Percentiles rank a stretch among this genome's conserved stretches.
Evolutionary conservation across 2,113 vertebrate species (phyloP).

Genomic region (Nycticebus coucang): DNA sequence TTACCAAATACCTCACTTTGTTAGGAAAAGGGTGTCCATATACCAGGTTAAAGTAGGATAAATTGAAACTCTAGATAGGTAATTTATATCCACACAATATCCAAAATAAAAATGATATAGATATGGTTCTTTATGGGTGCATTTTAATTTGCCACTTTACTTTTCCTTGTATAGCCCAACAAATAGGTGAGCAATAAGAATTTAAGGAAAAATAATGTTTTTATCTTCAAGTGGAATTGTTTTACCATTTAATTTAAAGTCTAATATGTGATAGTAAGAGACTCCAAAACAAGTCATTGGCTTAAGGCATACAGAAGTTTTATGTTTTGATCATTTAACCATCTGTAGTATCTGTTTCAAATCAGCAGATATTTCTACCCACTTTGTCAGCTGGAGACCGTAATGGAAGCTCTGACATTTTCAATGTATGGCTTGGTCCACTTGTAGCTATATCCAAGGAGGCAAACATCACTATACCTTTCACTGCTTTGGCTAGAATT

Average conservation of each 20-base stretch:
- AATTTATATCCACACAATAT: not conserved
- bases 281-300: not conserved
- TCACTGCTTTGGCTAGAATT: not conserved
- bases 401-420: not conserved
- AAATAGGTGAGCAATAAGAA: not conserved
- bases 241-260: constrained; percentile 21
- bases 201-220: not conserved
- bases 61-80: not conserved
- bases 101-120: not conserved
- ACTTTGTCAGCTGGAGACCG: not conserved
- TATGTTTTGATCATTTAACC: not conserved
- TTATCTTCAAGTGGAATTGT: not conserved
- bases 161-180: not conserved
- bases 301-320: not conserved
- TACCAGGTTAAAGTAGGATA: not conserved
- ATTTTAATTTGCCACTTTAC: not conserved
- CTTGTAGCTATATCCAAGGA: not conserved
- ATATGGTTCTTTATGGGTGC: not conserved
- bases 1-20: not conserved
- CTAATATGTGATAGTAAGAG: not conserved
- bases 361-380: not conserved
- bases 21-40: not conserved
- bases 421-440: not conserved
- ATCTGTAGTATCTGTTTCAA: not conserved
- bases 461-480: not conserved